These are phyloP conservation scores for Phenacoccus solenopsis DNA, from an alignment of 1,140 invertebrate species.

Conservation along the genomic window DNA sequence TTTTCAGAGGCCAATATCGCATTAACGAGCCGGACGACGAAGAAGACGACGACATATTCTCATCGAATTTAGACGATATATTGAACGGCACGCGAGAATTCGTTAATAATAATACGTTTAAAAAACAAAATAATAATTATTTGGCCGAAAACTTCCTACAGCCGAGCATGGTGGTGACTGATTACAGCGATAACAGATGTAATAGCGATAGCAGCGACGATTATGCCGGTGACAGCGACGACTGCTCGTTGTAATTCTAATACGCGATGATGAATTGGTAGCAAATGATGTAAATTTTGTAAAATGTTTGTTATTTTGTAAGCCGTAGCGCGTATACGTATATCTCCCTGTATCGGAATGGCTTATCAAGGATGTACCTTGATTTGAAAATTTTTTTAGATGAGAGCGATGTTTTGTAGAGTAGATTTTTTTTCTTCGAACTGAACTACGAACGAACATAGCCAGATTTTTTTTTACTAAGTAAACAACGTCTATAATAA, in stretches of 20 bases:
- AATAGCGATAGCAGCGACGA: conserved; percentile 14
- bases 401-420: too few species aligned
- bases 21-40: conserved; percentile 30
- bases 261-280: too few species aligned
- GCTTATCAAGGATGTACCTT: too few species aligned
- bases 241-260: conserved; percentile 21
- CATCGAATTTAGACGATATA: conserved; percentile 47
- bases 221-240: conserved; percentile 26
- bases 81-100: conserved; percentile 27
- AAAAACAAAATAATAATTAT: conserved; percentile 19
- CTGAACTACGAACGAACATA: neutral
- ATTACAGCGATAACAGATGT: conserved; percentile 4
- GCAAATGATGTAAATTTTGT: too few species aligned
- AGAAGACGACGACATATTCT: conserved; percentile 41
- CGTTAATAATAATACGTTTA: conserved; percentile 23
- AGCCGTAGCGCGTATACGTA: too few species aligned
- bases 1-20: conserved; percentile 1
- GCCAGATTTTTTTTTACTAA: neutral
- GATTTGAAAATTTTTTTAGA: too few species aligned
- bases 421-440: too few species aligned
- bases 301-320: too few species aligned
- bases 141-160: conserved; percentile 21
- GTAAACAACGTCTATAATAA: neutral
- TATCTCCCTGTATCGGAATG: too few species aligned
- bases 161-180: conserved; percentile 19